Evolutionary conservation across 2,888 invertebrate species (phyloP).

Genomic region (Ypsolopha scabrella): DNA sequence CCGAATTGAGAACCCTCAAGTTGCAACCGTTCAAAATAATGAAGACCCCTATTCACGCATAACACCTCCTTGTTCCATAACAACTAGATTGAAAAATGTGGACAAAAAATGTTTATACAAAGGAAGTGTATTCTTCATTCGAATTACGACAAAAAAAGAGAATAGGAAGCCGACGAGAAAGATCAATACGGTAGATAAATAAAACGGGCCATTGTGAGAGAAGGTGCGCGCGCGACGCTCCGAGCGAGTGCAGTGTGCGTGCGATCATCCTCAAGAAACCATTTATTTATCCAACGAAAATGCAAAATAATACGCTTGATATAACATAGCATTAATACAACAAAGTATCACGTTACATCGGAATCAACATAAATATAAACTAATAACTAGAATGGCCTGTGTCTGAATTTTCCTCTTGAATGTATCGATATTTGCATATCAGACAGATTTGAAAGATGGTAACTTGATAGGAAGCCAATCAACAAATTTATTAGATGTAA

Average conservation of each 20-base stretch:
- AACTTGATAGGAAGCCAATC: conserved; percentile 30
- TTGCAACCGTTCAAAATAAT: conserved; percentile 40
- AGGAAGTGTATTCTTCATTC: conserved; percentile 44
- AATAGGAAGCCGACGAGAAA: conserved; percentile 36
- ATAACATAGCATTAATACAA: too few relatives aligned
- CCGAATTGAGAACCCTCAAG: conserved; percentile 15
- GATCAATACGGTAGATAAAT: conserved; percentile 58
- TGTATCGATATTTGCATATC: background rate
- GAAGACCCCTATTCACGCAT: conserved; percentile 36
- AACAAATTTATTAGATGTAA: conserved; percentile 45
- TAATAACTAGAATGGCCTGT: too few relatives aligned
- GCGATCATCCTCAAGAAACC: background rate
- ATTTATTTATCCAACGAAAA: background rate
- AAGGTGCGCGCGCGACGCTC: conserved; percentile 14
- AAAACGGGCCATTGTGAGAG: conserved; percentile 44
- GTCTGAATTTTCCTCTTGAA: too few relatives aligned
- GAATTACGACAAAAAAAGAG: conserved; percentile 23
- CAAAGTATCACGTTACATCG: too few relatives aligned
- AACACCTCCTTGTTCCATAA: conserved; percentile 38
- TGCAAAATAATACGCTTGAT: background rate
- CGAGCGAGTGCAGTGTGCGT: conserved; percentile 5
- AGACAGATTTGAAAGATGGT: conserved; percentile 14
- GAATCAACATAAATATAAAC: too few relatives aligned
- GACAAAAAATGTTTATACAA: conserved; percentile 53
- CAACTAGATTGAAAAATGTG: conserved; percentile 48